Evolutionary conservation across 1,140 invertebrate species (phyloP).

Genomic region (Drosophila nigromelanica): DNA sequence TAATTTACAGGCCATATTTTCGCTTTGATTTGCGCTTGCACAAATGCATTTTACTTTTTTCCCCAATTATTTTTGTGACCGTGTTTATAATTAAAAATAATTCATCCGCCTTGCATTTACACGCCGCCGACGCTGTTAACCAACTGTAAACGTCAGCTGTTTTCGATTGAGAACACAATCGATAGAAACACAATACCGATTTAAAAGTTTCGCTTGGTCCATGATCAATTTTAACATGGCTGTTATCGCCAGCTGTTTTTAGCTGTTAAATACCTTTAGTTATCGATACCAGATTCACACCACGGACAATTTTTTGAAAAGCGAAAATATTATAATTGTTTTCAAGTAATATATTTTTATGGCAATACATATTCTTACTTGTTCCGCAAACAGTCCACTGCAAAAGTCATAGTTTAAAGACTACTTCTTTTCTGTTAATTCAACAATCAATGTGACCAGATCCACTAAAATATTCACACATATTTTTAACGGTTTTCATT

Average conservation of each 20-base stretch:
- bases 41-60: conserved; percentile 63
- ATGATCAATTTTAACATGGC: conserved; percentile 5
- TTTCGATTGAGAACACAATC: conserved; percentile 29
- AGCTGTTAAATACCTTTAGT: not conserved
- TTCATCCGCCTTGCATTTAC: conserved; percentile 38
- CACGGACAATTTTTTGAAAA: not conserved
- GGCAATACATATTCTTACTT: no score
- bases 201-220: not conserved
- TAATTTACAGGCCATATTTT: conserved; percentile 77
- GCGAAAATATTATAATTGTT: not conserved
- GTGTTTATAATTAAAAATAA: conserved; percentile 45
- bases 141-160: conserved; percentile 51
- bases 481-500: not conserved
- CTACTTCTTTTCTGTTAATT: not conserved
- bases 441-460: not conserved
- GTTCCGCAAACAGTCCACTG: no score
- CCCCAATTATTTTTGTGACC: conserved; percentile 55
- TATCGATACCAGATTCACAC: not conserved
- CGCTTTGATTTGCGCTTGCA: conserved; percentile 67
- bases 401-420: not conserved
- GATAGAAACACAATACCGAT: conserved; percentile 13
- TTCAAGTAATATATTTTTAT: no score
- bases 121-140: conserved; percentile 50
- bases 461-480: not conserved
- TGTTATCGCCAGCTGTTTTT: conserved; percentile 9